Evolutionary conservation across 2,113 vertebrate species (phyloP), one percentile per base, ranked within the genome.

Genomic region (Ibidorhyncha struthersii): DNA sequence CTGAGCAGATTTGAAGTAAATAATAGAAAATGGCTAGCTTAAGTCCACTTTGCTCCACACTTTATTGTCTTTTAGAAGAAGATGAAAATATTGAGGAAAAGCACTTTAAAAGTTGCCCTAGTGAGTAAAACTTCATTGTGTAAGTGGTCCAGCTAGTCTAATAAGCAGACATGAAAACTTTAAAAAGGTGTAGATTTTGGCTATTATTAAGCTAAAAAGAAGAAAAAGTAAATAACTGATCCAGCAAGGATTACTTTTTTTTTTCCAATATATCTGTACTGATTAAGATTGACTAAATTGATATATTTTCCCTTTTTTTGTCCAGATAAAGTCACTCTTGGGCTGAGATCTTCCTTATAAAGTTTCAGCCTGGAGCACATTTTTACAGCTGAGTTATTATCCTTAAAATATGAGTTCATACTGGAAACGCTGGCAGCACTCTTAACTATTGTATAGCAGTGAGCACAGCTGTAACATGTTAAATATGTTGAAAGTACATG

Each of bases 361-460:
- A 96, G 72, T 84, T 89, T 78, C 65, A 90, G 81, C 72, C 90
- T 53, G 40, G 32, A 96, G 74, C 58, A 65, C 56, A 89, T 90
- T 96, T 96, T 97, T 90, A 92, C 53, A 94, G 80, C 72, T 86
- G 61, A 96, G 17, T 95, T 88, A 95, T 94, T 94, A 96, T 95
- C 82, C 92, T 92, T 69, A 95, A 94, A 95, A 94, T 90, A 89
- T 55, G 11, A 95, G 93, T 95, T 97, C 77, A 66, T 43, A 86
- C 55, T 73, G 72, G 82, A 97, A 97, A 95, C 79, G 65, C 92
- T 95, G 94, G 87, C 81, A 94, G 78, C 13, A n/a, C 30, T 86
- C 86, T 82, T 36, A 87, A 93, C 85, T 58, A 82, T 71, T 81
- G 88, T 82, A 91, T 41, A 91, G 79, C 62, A 94, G 45, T 9